Base-by-base conservation (phyloP, 2,888 invertebrate genomes). In the Microdon myrmicae region DNA sequence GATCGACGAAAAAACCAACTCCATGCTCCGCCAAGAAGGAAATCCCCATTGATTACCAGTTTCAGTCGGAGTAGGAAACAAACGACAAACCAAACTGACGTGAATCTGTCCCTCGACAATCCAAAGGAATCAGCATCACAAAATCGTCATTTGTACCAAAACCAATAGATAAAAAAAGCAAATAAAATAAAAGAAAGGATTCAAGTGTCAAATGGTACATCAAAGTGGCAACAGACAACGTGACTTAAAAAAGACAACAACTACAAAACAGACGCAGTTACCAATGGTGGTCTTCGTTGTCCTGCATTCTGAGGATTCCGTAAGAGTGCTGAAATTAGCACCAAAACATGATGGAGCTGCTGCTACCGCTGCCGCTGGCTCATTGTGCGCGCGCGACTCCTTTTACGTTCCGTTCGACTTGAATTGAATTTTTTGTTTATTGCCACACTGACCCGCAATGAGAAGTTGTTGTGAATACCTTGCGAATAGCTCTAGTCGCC, bases 191-290 rank as follows among this genome's bases (percentile, higher is more conserved):
- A 74, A 73, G 74, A 72, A 74, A 72, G 74, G 73, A n/a, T n/a
- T n/a, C n/a, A 74, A 74, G 75, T 74, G 74, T 74, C 74, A 74
- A 74, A 74, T 75, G 70, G 74, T 75, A 74, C 74, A 74, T 74
- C 74, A 74, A 74, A 75, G 74, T 74, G 72, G 72, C 74, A 72
- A 71, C 73, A 70, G 73, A 20, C 34, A 20, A 23, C 12, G 34
- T 12, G 10, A 23, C 7, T 7, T 12, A 34, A 41, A 14, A 12
- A 22, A n/a, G n/a, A 9, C 9, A 23, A 4, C 10, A 10, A 39
- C 19, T 35, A 49, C 54, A 54, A 6, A 23, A 19, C 48, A 20
- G 23, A 32, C 32, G 54, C 44, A n/a, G 12, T 20, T 26, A 43
- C 13, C 31, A 35, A 43, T 9, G 58, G 51, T 47, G 58, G 58